A percentile compares a stretch with the other conserved stretches of the same genome.
These are phyloP conservation scores for Tichodroma muraria DNA, from an alignment of 2,113 vertebrate species.

Conservation along the genomic window DNA sequence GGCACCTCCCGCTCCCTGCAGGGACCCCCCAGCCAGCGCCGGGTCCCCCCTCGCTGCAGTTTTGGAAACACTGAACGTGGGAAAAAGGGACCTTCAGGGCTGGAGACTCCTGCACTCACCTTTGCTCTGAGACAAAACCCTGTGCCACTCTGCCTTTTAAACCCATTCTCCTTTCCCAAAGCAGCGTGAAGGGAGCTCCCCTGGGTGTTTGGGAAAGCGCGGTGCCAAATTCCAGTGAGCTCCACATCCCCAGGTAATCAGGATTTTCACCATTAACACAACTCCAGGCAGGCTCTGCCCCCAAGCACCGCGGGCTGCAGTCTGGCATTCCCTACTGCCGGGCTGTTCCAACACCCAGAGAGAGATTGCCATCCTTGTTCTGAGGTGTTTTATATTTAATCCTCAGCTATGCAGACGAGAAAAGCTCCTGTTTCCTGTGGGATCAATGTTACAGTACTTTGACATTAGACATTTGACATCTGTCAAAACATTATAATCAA, in stretches of 20 bases:
- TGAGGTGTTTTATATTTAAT: background rate
- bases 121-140: too few relatives aligned
- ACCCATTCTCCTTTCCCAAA: background rate
- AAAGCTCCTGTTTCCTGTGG: background rate
- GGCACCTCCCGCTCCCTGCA: background rate
- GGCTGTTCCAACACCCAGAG: background rate
- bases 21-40: background rate
- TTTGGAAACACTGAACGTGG: background rate
- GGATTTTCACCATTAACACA: background rate
- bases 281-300: background rate
- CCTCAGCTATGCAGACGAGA: background rate
- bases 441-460: background rate
- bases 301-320: background rate
- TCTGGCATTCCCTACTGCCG: background rate
- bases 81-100: background rate
- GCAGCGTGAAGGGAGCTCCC: background rate
- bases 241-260: fast-evolving
- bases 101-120: too few relatives aligned
- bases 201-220: background rate
- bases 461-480: background rate
- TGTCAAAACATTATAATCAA: background rate
- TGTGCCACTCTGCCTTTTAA: background rate
- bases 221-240: fast-evolving
- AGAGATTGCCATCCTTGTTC: background rate
- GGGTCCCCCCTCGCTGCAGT: background rate